phyloP scores from a whole-genome alignment of 2,797 vertebrate genomes.

The Rhinoraja longicauda region DNA sequence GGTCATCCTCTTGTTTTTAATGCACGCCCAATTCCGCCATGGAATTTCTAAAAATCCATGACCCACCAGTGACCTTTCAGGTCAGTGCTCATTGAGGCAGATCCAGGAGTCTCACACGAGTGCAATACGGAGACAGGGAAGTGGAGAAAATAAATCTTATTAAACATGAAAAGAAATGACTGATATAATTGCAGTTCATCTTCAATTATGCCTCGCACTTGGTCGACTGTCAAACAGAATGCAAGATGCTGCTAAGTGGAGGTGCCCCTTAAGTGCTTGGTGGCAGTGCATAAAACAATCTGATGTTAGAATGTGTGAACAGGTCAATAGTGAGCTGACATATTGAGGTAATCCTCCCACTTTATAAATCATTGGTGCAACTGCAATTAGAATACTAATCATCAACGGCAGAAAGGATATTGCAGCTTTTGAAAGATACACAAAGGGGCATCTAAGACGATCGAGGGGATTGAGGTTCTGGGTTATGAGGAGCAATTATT shows the following conservation, averaged over 20 bases:
- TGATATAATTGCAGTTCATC: slow-evolving; percentile 13
- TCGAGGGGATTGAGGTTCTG: neutral
- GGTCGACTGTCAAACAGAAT: neutral
- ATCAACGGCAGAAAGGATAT: neutral
- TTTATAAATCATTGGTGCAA: neutral
- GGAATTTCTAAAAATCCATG: too few relatives aligned
- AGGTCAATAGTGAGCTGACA: slow-evolving; percentile 6
- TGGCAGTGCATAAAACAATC: neutral
- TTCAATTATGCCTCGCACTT: neutral
- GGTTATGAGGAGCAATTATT: neutral
- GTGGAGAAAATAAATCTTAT: neutral
- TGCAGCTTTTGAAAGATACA: neutral
- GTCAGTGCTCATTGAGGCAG: neutral
- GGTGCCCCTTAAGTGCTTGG: neutral
- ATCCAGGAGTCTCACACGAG: neutral
- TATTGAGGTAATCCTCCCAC: neutral
- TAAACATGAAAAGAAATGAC: neutral
- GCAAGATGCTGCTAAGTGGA: neutral
- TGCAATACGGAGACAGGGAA: neutral
- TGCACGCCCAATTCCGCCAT: too few relatives aligned
- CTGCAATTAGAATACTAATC: neutral
- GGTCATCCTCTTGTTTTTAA: too few relatives aligned
- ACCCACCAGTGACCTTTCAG: too few relatives aligned
- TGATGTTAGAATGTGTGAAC: neutral
- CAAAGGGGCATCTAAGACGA: neutral